Base-by-base conservation (phyloP, 2,888 invertebrate species). In the Idaea biselata region DNA sequence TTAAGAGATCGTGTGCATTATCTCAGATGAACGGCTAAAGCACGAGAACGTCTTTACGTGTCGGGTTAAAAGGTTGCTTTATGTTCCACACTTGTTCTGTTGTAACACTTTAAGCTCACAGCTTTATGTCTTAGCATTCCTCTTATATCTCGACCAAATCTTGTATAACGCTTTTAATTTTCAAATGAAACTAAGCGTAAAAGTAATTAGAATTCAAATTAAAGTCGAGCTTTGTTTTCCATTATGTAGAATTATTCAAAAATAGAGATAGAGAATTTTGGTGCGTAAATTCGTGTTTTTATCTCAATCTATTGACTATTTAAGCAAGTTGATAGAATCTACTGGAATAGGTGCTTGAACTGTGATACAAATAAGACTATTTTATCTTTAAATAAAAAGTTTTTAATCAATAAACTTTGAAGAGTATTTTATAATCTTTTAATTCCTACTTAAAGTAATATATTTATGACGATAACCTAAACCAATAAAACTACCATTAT, bases 1-100 rank as follows among this genome's bases (percentile, higher is more conserved):
- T 69, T 66, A 63, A 59, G 63, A 61, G 58, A 67, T 61, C 64
- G 61, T 63, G 65, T 66, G 66, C 68, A 68, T 71, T 71, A 71
- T 71, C 69, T 69, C 58, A 60, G 53, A 71, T 44, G 44, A 44
- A 44, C 44, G 44, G 44, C 44, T 44, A 44, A 44, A 44, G 44
- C 64, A 62, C 67, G 70, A 70, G 71, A 76, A 73, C 64, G 67
- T 60, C 63, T 70, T 69, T 75, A 78, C 81, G 83, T 82, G 83
- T 71, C 67, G 73, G 80, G 82, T 81, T 74, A 78, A 79, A 78
- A 78, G 81, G 77, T 80, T 72, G 63, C 53, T 60, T 63, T 65
- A 61, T 68, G 62, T 63, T 68, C 61, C 66, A 68, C 64, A 67
- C 67, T 66, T 66, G 64, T 63, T 65, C 59, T 16, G 16, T 18